Base-by-base conservation (phyloP, 2,113 vertebrate genomes). In the Planiliza haematocheilus region DNA sequence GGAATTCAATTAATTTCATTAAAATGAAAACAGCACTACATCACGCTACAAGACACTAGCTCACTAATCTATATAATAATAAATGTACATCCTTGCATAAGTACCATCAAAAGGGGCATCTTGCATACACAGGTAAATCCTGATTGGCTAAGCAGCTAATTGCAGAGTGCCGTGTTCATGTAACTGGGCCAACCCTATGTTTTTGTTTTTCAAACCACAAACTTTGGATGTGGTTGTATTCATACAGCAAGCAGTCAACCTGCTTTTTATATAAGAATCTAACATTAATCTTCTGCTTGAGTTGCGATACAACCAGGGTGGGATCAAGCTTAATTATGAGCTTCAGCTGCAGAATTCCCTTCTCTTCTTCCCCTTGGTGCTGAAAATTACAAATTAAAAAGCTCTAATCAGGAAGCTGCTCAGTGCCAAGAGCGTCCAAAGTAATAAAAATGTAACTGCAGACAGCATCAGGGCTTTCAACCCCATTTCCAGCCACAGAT, bases 351-450 rank as follows among this genome's bases (percentile, higher is more conserved):
- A 68, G 52, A 74, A 46, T 61, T 67, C 16, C 14, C 48, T 36
- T 64, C 51, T 62, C 57, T 21, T 69, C 55, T 16, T 64, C 55
- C 43, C 24, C 43, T 53, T 5, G 50, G 67, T 70, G 65, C 38
- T 65, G 30, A 24, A 77, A 82, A 78, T 78, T 55, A 64, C 34
- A 67, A 67, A 67, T 71, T 18, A 67, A 83, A 78, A 30, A 81
- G 75, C 24, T 42, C 43, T 81, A 78, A 74, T 81, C 70, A 89
- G 64, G 55, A 74, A 62, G 61, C 56, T 34, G 51, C 45, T 4
- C 39, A 46, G 42, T 18, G 42, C 71, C 36, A 41, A 66, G 71
- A 74, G 71, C 69, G 14, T 70, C 63, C 42, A 30, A 70, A 75
- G 66, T 65, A 67, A 77, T 72, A 59, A 68, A 53, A 69, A 24